Evolutionary conservation across 2,113 vertebrate species (phyloP), one percentile per base, ranked within the genome.

Genomic region (Cisticola juncidis): DNA sequence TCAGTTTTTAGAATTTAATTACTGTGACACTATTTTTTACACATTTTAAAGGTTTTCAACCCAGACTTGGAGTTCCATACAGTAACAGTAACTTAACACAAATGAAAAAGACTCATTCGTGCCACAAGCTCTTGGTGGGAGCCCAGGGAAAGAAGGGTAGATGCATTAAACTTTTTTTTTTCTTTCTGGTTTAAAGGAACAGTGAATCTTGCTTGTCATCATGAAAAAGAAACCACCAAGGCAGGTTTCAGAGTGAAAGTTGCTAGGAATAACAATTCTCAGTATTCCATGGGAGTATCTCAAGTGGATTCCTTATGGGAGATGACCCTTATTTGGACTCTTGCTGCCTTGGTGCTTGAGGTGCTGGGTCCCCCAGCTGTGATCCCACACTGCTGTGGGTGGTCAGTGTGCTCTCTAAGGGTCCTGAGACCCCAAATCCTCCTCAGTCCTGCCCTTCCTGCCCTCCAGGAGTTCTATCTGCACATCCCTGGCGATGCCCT

Each of bases 321-420:
- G 25, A 26, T 3, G 19, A 17, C 64, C 64, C 31, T 26, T 31
- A 7, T 72, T 66, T 61, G 6, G 54, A 25, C 6, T 5, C 58
- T 23, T n/a, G 71, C 76, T 56, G 25, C 58, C n/a, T 23, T 18
- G 64, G 23, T 57, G 19, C 24, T 62, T 15, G 77, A 72, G 64
- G 11, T 35, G 29, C 77, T 38, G 62, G 20, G 9, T 54, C 5
- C 11, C 10, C 57, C 36, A 23, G 28, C 36, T 76, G 33, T 61
- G 54, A 61, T 31, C 31, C 50, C 42, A n/a, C 66, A 22, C 3
- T 28, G 50, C 44, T 7, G 4, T 18, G 58, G 20, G 45, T n/a
- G 44, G 8, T 72, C 2, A 2, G 16, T 26, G 74, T 57, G 74
- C 23, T 71, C 57, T 12, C 0, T 0, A 14, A 50, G 36, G 29